phyloP scores from a whole-genome alignment of 1,140 invertebrate species.

The Epicauta chinensis region DNA sequence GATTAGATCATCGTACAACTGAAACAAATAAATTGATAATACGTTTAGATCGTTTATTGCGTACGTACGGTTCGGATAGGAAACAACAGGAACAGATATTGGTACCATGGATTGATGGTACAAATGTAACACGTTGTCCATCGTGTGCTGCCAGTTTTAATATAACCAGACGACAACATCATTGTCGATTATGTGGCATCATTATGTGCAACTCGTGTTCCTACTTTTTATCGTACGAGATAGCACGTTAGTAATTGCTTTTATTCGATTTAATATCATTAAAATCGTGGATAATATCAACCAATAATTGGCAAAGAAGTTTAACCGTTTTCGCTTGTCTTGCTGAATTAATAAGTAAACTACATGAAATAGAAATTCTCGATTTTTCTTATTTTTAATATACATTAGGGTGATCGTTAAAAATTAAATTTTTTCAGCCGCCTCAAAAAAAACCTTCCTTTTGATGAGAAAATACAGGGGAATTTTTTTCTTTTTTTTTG shows the following conservation, averaged over 20 bases:
- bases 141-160: conserved; percentile 86
- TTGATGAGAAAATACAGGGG: no score
- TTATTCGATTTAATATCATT: no score
- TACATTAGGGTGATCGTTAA: no score
- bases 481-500: no score
- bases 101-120: conserved; percentile 91
- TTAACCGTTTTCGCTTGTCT: background rate
- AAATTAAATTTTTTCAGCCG: no score
- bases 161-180: conserved; percentile 84
- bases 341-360: no score
- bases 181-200: conserved; percentile 92
- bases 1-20: conserved; percentile 79
- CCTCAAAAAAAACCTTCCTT: no score
- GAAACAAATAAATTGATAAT: conserved; percentile 96
- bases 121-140: conserved; percentile 82
- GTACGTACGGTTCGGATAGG: conserved; percentile 68
- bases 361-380: no score
- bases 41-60: conserved; percentile 84
- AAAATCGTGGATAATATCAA: no score
- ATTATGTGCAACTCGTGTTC: conserved; percentile 95
- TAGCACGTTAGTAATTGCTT: conserved; percentile 86
- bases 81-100: conserved; percentile 74
- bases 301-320: background rate
- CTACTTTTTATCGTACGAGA: conserved; percentile 72
- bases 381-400: no score